Conservation (phyloP, 2,888 invertebrate genomes). For the Gymnocheta viridis region DNA sequence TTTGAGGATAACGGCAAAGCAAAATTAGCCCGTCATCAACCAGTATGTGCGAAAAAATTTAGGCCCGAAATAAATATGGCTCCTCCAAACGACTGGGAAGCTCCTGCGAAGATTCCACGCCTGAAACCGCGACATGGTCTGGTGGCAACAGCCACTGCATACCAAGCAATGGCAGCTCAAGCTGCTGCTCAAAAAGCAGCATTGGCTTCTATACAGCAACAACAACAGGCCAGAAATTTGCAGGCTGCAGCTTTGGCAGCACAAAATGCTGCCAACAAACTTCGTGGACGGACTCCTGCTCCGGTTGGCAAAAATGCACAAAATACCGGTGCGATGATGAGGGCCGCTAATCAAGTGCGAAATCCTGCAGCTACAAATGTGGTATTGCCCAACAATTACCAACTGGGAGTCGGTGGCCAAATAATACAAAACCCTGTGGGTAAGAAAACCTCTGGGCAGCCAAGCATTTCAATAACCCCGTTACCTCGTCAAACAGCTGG, state of each 20-base stretch:
- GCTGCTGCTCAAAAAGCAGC: conserved; percentile 82
- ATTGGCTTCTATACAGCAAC: conserved; percentile 80
- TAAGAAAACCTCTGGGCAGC: conserved; percentile 84
- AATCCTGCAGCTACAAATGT: conserved; percentile 78
- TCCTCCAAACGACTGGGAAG: conserved; percentile 95
- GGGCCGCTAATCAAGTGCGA: conserved; percentile 77
- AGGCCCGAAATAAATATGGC: conserved; percentile 92
- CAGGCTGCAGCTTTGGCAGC: conserved; percentile 80
- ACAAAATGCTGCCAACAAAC: conserved; percentile 78
- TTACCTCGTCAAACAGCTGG: conserved; percentile 86
- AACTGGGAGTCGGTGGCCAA: conserved; percentile 80
- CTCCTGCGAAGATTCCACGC: conserved; percentile 94
- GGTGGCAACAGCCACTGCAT: conserved; percentile 82
- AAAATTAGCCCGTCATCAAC: conserved; percentile 92
- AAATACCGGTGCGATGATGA: conserved; percentile 73
- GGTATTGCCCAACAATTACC: conserved; percentile 81
- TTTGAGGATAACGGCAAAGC: conserved; percentile 97
- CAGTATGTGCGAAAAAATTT: conserved; percentile 94
- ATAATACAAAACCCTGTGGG: conserved; percentile 76
- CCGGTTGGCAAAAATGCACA: conserved; percentile 75
- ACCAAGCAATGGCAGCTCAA: conserved; percentile 82
- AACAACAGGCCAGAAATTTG: conserved; percentile 79
- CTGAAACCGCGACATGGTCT: conserved; percentile 82
- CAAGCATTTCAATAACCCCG: conserved; percentile 95
- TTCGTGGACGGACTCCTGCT: conserved; percentile 79